Evolutionary conservation across 2,113 vertebrate species (phyloP), one percentile per base, ranked within the genome.

Genomic region (Notarius lentiginosus): DNA sequence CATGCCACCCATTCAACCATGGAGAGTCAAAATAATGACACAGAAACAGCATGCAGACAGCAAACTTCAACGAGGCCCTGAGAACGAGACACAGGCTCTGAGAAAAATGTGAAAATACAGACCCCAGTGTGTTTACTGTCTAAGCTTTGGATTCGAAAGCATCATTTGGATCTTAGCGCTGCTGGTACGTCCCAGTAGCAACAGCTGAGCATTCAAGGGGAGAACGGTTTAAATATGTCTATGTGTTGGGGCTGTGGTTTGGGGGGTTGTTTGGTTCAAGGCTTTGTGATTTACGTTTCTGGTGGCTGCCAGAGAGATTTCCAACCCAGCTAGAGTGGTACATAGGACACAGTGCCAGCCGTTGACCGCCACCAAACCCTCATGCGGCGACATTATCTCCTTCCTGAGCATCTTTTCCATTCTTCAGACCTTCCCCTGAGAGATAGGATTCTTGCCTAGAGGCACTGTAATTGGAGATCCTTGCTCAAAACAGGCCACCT

Each of bases 281-380:
- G 77, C 83, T 24, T 63, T 86, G 82, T 95, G 93, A 96, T 95
- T 95, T 95, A 95, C 60, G 84, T 88, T 92, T 84, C 75, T 77
- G 93, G 88, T 92, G 93, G 92, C 86, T 88, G 91, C 56, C 7
- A 84, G 85, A 87, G 85, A 90, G 91, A 93, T 92, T 93, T 91
- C 89, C 91, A 89, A 86, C 75, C 86, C 61, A 66, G 86, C 90
- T 92, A 87, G 90, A 86, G 84, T 91, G 90, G 90, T 88, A 14
- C 60, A 87, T 63, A 53, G 72, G 63, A 47, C 56, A 55, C 63
- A 34, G 79, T 8, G 15, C 34, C 55, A 86, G 61, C 58, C 2
- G 77, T 83, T 56, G 30, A 83, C 27, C 79, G 58, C 22, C 18
- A 22, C 30, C 27, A 41, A 34, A 80, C 27, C 56, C 8, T 80